phyloP scores from a whole-genome alignment of 2,113 vertebrate species.

The Notothenia rossii region DNA sequence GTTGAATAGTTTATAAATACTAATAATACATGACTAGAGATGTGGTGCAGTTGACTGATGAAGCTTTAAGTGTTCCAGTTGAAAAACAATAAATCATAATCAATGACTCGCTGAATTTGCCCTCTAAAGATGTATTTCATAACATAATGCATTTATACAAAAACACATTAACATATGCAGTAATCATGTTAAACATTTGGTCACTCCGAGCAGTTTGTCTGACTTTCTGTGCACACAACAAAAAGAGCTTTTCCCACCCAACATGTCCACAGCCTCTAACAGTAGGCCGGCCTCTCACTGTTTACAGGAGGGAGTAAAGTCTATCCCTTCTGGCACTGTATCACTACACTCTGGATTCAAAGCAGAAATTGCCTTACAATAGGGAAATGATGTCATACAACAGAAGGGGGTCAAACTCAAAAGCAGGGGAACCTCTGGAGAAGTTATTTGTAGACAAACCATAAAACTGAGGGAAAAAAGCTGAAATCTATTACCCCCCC shows the following conservation, averaged over 20 bases:
- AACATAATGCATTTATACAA: slow-evolving; percentile 22
- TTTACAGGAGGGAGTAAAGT: slow-evolving; percentile 60
- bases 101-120: background rate
- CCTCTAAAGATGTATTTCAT: background rate
- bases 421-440: slow-evolving; percentile 36
- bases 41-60: background rate
- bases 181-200: slow-evolving; percentile 35
- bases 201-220: slow-evolving; percentile 36
- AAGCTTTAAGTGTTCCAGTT: slow-evolving; percentile 10
- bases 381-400: slow-evolving; percentile 63
- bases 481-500: slow-evolving; percentile 35
- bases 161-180: slow-evolving; percentile 10
- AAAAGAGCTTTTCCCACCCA: slow-evolving; percentile 23
- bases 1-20: too few relatives aligned
- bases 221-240: slow-evolving; percentile 35
- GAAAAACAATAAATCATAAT: slow-evolving; percentile 7
- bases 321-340: slow-evolving; percentile 44
- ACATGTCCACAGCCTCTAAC: slow-evolving; percentile 11
- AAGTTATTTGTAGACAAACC: slow-evolving; percentile 65
- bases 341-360: slow-evolving; percentile 52
- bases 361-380: slow-evolving; percentile 38
- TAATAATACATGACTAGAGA: too few relatives aligned
- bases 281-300: slow-evolving; percentile 42
- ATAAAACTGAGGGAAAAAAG: slow-evolving; percentile 50
- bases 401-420: slow-evolving; percentile 27